These are phyloP conservation scores for Bettongia penicillata DNA, from an alignment of 2,113 vertebrate species.

Conservation along the genomic window DNA sequence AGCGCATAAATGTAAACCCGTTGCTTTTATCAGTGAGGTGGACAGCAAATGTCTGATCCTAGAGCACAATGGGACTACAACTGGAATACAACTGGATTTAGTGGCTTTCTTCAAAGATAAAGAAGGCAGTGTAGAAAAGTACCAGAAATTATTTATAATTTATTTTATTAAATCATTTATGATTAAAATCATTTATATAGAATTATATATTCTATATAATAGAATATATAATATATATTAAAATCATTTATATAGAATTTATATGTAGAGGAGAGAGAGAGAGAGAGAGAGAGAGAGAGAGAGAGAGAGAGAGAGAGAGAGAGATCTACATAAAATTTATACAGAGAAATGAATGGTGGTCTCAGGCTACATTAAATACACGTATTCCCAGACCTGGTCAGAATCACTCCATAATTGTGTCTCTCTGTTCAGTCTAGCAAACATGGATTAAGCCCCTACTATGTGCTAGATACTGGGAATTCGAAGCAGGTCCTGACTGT, in stretches of 20 bases:
- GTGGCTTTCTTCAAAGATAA: background rate
- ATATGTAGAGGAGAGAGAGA: no score
- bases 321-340: background rate
- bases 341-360: background rate
- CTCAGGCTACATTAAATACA: background rate
- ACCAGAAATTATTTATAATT: background rate
- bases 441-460: background rate
- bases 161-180: no score
- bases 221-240: no score
- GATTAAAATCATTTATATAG: no score
- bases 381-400: background rate
- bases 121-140: background rate
- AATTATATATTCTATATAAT: no score
- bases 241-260: no score
- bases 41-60: background rate
- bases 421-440: background rate
- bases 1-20: no score
- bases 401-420: background rate
- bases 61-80: background rate
- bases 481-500: no score
- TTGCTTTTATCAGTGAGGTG: no score
- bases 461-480: no score
- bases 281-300: no score
- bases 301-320: no score
- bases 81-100: background rate